Conservation (phyloP, 2,113 vertebrate genomes). For the Zonotrichia leucophrys region DNA sequence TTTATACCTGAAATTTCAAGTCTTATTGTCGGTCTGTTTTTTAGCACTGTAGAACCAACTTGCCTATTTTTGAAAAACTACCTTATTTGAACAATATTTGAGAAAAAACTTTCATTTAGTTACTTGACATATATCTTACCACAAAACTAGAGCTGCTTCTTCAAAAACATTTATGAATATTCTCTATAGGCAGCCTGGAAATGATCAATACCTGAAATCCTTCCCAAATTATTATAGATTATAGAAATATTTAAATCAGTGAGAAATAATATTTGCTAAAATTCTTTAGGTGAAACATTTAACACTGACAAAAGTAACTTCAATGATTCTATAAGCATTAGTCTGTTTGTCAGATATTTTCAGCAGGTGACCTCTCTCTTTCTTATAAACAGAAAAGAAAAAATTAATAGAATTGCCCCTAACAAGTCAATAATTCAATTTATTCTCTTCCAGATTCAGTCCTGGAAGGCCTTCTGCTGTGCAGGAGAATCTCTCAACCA, state of each 20-base stretch:
- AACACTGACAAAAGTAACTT: neutral
- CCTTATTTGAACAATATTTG: neutral
- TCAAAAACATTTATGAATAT: neutral
- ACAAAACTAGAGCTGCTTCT: neutral
- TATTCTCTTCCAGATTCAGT: neutral
- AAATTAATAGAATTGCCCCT: neutral
- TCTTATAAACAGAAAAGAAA: neutral
- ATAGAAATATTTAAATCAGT: neutral
- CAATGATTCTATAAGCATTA: neutral
- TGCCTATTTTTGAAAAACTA: neutral
- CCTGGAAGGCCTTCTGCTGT: neutral
- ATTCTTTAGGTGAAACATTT: neutral
- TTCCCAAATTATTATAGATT: neutral
- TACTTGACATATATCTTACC: neutral
- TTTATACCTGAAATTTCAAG: neutral
- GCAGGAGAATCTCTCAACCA: neutral
- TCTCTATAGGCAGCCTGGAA: neutral
- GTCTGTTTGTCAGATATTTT: neutral
- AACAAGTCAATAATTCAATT: neutral
- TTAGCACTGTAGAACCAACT: neutral
- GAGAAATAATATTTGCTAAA: neutral
- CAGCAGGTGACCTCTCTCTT: neutral
- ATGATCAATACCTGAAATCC: neutral
- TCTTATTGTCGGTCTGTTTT: neutral
- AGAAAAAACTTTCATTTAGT: neutral